phyloP scores from a whole-genome alignment of 2,888 invertebrate species.

The Oxyscelio sp. region DNA sequence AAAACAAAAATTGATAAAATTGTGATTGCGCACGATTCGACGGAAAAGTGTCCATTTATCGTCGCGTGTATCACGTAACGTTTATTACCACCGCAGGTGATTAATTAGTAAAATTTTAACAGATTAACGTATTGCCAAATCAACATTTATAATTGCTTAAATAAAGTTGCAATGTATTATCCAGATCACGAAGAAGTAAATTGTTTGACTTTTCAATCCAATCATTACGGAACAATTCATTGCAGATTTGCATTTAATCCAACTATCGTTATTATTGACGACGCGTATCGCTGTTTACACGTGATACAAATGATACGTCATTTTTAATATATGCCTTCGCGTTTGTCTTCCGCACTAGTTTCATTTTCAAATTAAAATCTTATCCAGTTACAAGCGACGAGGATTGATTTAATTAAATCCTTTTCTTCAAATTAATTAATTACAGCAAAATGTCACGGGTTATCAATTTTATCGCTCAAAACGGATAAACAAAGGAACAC shows the following conservation, averaged over 20 bases:
- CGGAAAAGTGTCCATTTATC: background rate
- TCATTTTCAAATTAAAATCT: slow-evolving; percentile 44
- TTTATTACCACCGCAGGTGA: slow-evolving; percentile 3
- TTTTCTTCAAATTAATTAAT: slow-evolving; percentile 38
- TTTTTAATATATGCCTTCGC: slow-evolving; percentile 25
- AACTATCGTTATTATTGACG: slow-evolving; percentile 30
- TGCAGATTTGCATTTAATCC: background rate
- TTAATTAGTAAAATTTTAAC: slow-evolving; percentile 19
- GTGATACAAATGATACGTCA: slow-evolving; percentile 5
- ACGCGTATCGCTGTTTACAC: slow-evolving; percentile 12
- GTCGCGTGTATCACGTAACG: slow-evolving; percentile 18
- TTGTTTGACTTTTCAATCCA: slow-evolving; percentile 28
- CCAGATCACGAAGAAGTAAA: background rate
- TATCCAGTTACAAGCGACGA: background rate
- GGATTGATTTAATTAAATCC: slow-evolving; percentile 41
- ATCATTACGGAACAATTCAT: slow-evolving; percentile 17
- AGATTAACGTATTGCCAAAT: slow-evolving; percentile 1
- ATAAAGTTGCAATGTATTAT: slow-evolving; percentile 11
- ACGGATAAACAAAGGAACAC: too few species aligned
- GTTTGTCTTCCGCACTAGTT: background rate
- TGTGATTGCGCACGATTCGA: too few species aligned
- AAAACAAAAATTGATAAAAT: too few species aligned
- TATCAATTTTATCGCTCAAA: slow-evolving; percentile 42
- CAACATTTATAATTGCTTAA: background rate
- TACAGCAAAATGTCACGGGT: slow-evolving; percentile 8